A percentile compares a stretch with the other conserved stretches of the same genome.
Conservation (phyloP, 1,140 invertebrate genomes). For the Diorhabda elongata region DNA sequence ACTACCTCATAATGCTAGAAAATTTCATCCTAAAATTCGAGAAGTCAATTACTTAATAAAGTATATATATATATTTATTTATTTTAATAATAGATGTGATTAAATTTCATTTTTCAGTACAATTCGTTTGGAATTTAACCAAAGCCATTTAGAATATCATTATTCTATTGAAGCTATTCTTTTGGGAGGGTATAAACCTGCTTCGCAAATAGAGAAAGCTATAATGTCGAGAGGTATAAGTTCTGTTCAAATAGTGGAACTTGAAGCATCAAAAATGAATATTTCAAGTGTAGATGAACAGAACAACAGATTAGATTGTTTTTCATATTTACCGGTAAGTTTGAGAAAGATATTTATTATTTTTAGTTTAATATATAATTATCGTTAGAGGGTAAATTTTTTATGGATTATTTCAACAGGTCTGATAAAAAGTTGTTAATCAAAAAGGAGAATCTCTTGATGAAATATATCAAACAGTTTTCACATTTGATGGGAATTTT, state of each 20-base stretch:
- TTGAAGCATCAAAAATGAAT: conserved; percentile 9
- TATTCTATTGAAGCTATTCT: conserved; percentile 84
- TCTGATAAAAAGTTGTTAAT: neutral
- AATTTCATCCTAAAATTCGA: conserved; percentile 71
- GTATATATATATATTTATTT: conserved; percentile 49
- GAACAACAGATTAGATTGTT: conserved; percentile 30
- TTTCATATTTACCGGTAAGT: conserved; percentile 47
- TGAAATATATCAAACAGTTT: neutral
- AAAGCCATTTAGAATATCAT: conserved; percentile 74
- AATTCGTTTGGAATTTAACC: conserved; percentile 80
- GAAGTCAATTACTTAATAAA: conserved; percentile 59
- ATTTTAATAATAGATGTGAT: neutral
- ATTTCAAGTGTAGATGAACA: neutral
- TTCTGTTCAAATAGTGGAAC: neutral
- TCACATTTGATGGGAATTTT: neutral
- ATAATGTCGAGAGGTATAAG: conserved; percentile 26
- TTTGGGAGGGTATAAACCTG: conserved; percentile 56
- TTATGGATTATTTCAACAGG: neutral
- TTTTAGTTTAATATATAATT: neutral
- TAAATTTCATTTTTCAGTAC: conserved; percentile 51
- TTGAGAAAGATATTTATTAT: conserved; percentile 29
- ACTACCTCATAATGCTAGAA: conserved; percentile 59
- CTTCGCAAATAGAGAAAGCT: conserved; percentile 26
- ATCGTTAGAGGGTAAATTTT: neutral
- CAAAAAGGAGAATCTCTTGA: neutral